These are phyloP conservation scores for Gambusia holbrooki DNA, from an alignment of 2,113 vertebrate genomes.

Conservation along the genomic window DNA sequence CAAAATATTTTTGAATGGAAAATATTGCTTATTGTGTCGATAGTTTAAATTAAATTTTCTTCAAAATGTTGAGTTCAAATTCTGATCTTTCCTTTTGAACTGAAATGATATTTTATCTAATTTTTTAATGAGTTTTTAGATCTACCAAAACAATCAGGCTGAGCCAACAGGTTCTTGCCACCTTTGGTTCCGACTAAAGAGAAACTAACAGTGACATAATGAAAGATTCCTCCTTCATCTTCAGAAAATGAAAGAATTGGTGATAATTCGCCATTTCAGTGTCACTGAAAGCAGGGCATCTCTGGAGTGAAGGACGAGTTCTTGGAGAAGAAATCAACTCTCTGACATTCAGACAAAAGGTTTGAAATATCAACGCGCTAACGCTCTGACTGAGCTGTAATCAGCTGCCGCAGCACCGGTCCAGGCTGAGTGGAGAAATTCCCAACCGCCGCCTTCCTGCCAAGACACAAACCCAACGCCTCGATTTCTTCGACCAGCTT, in stretches of 20 bases:
- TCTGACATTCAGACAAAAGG: conserved; percentile 43
- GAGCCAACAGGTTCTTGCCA: too few relatives aligned
- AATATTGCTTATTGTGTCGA: too few relatives aligned
- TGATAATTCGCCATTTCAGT: background rate
- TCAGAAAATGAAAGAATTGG: background rate
- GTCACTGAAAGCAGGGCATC: conserved; percentile 4
- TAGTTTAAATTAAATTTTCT: too few relatives aligned
- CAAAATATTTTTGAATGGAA: too few relatives aligned
- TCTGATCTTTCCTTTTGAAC: background rate
- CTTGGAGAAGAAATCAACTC: background rate
- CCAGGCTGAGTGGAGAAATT: conserved; percentile 46
- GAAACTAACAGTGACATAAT: conserved; percentile 1
- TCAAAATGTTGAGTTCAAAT: too few relatives aligned
- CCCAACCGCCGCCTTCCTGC: conserved; percentile 35
- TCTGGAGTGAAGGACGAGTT: conserved; percentile 21
- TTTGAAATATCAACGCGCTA: conserved; percentile 11
- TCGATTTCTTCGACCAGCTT: conserved; percentile 53
- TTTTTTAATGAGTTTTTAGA: too few relatives aligned
- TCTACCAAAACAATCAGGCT: too few relatives aligned
- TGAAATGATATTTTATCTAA: too few relatives aligned
- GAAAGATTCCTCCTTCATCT: background rate
- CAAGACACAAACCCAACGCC: conserved; percentile 65
- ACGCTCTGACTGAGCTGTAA: conserved; percentile 42
- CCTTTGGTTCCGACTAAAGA: background rate
- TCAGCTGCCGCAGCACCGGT: conserved; percentile 27